Conservation (phyloP, 2,113 vertebrate species). For the Oreotrochilus melanogaster region DNA sequence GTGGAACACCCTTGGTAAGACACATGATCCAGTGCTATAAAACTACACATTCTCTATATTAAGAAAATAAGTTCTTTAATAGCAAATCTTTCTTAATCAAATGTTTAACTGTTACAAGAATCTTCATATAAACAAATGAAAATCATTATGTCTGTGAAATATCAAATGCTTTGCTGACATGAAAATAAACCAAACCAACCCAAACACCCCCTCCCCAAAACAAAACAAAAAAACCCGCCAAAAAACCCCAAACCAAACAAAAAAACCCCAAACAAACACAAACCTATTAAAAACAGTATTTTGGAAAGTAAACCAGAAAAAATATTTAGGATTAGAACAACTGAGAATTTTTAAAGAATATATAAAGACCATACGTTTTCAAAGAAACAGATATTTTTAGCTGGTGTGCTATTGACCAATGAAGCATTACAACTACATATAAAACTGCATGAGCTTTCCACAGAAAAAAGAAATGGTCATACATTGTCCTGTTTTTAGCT, state of each 20-base stretch:
- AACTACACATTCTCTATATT: background rate
- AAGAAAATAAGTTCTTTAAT: constrained; percentile 4
- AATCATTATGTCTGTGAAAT: constrained; percentile 5
- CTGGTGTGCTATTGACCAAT: constrained; percentile 17
- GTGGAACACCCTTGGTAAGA: constrained; percentile 1
- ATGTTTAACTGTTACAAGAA: background rate
- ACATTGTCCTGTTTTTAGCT: background rate
- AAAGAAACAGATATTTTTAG: constrained; percentile 58
- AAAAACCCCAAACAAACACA: background rate
- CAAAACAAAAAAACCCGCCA: too few species aligned
- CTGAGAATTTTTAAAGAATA: constrained; percentile 39
- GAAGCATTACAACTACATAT: background rate
- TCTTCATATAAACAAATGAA: background rate
- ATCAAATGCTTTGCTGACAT: background rate
- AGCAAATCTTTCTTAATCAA: background rate
- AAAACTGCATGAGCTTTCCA: background rate
- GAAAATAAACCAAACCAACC: background rate
- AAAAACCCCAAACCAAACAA: too few species aligned
- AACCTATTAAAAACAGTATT: background rate
- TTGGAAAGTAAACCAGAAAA: constrained; percentile 44
- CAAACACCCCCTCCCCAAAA: too few species aligned
- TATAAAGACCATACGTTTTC: constrained; percentile 55
- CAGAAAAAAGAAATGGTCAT: background rate
- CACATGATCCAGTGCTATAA: background rate
- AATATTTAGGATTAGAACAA: constrained; percentile 53